These are phyloP conservation scores for Tautogolabrus adspersus DNA, from an alignment of 2,113 vertebrate genomes.

Conservation along the genomic window DNA sequence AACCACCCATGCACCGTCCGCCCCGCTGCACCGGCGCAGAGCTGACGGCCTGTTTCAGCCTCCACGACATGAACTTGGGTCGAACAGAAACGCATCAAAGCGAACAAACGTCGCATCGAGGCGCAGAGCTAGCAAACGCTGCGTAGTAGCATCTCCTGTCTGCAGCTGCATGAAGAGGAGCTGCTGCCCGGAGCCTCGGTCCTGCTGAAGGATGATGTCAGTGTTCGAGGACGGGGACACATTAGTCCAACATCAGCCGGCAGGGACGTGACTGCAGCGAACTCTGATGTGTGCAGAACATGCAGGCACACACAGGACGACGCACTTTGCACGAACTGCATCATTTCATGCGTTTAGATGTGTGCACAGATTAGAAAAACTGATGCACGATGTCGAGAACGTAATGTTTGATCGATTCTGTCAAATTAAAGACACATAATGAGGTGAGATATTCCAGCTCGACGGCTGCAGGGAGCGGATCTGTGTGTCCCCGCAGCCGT, in stretches of 20 bases:
- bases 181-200: slow-evolving; percentile 37
- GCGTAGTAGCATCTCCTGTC: slow-evolving; percentile 10
- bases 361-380: neutral
- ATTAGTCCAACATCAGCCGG: slow-evolving; percentile 9
- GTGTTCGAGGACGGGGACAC: slow-evolving; percentile 33
- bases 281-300: neutral
- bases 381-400: neutral
- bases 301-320: neutral
- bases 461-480: neutral
- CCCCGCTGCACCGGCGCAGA: neutral
- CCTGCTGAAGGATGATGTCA: slow-evolving; percentile 62
- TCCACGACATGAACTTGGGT: slow-evolving; percentile 2
- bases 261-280: neutral
- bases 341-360: neutral
- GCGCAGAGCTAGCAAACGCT: slow-evolving; percentile 45
- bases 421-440: neutral
- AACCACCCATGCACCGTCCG: neutral
- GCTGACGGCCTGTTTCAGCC: neutral
- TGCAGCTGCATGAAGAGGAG: slow-evolving; percentile 32
- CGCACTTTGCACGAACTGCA: neutral
- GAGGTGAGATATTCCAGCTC: neutral
- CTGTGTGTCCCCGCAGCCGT: neutral
- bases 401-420: neutral
- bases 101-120: slow-evolving; percentile 47
- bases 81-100: slow-evolving; percentile 6